Conservation (phyloP, 2,113 vertebrate genomes). For the Eptesicus fuscus region DNA sequence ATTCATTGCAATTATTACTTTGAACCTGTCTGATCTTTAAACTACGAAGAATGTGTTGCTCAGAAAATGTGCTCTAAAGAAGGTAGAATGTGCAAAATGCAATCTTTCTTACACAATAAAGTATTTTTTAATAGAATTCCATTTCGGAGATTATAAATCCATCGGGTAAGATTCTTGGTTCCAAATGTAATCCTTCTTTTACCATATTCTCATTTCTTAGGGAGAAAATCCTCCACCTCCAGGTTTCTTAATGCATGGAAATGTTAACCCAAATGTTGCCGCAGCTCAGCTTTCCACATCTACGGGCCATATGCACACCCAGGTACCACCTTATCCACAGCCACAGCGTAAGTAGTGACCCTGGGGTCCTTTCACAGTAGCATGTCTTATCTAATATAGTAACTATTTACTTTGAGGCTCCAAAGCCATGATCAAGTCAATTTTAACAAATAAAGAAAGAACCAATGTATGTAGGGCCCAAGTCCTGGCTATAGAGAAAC, state of each 20-base stretch:
- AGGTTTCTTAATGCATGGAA: constrained; percentile 84
- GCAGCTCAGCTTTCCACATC: constrained; percentile 65
- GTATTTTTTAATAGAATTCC: background rate
- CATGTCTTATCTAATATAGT: background rate
- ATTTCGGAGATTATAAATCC: constrained; percentile 7
- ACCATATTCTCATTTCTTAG: constrained; percentile 77
- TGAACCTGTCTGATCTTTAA: constrained; percentile 36
- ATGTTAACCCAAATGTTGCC: constrained; percentile 68
- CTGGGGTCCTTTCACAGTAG: background rate
- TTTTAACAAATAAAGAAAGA: background rate
- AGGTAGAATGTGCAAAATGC: background rate
- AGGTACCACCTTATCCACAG: constrained; percentile 83
- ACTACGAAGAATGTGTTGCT: background rate
- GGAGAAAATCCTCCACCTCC: constrained; percentile 85
- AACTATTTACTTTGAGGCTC: background rate
- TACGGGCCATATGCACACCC: constrained; percentile 83
- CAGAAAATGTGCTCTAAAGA: background rate
- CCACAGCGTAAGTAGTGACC: constrained; percentile 88
- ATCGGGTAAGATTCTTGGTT: background rate
- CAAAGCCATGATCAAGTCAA: background rate
- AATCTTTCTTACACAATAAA: background rate
- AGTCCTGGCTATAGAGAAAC: background rate
- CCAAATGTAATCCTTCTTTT: constrained; percentile 29
- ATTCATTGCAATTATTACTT: background rate
- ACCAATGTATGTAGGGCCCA: background rate